Percentiles rank a stretch among this genome's conserved stretches.
Conservation (phyloP, 2,888 invertebrate species). For the Nemapogon koenigi region DNA sequence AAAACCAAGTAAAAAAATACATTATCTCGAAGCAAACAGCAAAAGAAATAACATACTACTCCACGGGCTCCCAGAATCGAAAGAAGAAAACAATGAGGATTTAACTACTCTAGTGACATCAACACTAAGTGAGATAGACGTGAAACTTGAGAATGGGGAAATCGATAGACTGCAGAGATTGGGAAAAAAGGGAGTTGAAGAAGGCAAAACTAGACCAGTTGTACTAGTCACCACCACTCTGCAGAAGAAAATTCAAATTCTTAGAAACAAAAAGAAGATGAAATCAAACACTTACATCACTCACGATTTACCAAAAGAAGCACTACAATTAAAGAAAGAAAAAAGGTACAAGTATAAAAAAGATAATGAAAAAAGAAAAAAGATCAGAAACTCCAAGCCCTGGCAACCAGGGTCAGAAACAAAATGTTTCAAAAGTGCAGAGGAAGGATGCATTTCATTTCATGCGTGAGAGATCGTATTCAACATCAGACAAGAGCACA, state of each 20-base stretch:
- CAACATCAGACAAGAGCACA: too few relatives aligned
- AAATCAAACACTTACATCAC: too few relatives aligned
- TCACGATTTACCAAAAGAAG: too few relatives aligned
- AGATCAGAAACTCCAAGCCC: constrained; percentile 9
- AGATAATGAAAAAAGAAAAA: constrained; percentile 3
- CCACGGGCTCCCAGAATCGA: neutral
- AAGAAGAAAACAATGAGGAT: neutral
- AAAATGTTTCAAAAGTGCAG: too few relatives aligned
- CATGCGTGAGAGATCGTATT: too few relatives aligned
- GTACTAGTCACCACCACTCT: constrained; percentile 1
- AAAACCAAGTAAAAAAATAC: too few relatives aligned
- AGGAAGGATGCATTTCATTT: too few relatives aligned
- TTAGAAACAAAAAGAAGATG: too few relatives aligned
- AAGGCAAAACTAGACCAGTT: constrained; percentile 2
- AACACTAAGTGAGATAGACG: constrained; percentile 1
- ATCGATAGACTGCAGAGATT: constrained; percentile 7
- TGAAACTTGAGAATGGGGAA: neutral
- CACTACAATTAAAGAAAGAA: too few relatives aligned
- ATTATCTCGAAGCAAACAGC: neutral
- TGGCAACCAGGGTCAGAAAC: too few relatives aligned
- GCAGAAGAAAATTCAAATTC: too few relatives aligned
- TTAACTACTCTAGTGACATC: constrained; percentile 1
- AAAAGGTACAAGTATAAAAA: too few relatives aligned
- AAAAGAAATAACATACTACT: neutral
- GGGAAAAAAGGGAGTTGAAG: constrained; percentile 6